Percentiles rank a stretch among this genome's conserved stretches.
Conservation (phyloP, 1,140 invertebrate species). For the Zaprionus inermis region DNA sequence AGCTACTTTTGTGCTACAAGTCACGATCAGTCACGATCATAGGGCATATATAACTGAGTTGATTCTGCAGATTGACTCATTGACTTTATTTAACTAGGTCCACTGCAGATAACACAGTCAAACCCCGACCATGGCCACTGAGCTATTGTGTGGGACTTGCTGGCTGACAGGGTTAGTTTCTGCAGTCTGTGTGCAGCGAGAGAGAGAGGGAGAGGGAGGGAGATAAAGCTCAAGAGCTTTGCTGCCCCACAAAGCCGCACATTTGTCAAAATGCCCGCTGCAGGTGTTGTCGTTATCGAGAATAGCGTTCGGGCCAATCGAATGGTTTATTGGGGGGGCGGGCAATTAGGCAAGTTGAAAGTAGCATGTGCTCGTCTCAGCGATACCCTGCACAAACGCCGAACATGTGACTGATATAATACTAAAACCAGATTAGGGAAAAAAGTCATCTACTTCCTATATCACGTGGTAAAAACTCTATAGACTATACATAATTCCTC, state of each 20-base stretch:
- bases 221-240: not conserved
- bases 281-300: not conserved
- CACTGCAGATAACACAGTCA: not conserved
- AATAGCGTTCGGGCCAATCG: not conserved
- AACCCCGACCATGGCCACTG: constrained; percentile 1
- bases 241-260: not conserved
- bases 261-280: not conserved
- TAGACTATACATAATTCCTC: too few relatives aligned
- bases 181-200: not conserved
- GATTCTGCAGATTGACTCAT: not conserved
- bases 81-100: not conserved
- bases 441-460: too few relatives aligned
- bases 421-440: too few relatives aligned
- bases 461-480: too few relatives aligned
- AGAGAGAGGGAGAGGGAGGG: not conserved
- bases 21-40: too few relatives aligned
- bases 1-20: too few relatives aligned
- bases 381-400: not conserved
- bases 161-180: not conserved
- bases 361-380: not conserved
- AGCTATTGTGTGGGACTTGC: not conserved
- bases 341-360: not conserved
- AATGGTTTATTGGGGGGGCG: not conserved
- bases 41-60: not conserved
- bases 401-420: not conserved